Evolutionary conservation across 2,888 invertebrate genomes (phyloP).

Genomic region (Boloria selene): DNA sequence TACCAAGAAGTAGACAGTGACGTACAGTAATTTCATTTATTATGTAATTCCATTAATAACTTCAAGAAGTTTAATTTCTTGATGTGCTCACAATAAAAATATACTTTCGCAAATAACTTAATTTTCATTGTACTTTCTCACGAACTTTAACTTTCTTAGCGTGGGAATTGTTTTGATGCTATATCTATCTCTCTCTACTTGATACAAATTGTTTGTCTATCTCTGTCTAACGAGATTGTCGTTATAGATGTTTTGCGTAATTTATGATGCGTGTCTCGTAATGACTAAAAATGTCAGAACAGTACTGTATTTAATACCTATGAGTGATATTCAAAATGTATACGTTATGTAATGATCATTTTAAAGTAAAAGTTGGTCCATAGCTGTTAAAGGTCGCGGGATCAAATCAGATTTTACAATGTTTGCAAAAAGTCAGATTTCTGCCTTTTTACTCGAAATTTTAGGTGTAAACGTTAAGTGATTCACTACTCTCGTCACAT

Average conservation of each 20-base stretch:
- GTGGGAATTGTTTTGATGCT: slow-evolving; percentile 32
- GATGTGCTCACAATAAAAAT: slow-evolving; percentile 8
- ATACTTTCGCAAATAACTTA: slow-evolving; percentile 40
- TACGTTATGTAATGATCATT: background rate
- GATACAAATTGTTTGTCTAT: background rate
- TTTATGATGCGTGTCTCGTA: slow-evolving; percentile 21
- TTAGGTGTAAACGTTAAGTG: no score
- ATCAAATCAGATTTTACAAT: no score
- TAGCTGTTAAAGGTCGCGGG: no score
- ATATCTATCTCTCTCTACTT: slow-evolving; percentile 8
- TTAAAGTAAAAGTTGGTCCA: background rate
- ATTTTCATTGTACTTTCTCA: slow-evolving; percentile 51
- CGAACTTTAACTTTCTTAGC: slow-evolving; percentile 57
- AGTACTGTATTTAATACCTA: background rate
- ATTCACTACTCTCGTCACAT: no score
- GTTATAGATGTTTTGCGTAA: slow-evolving; percentile 27
- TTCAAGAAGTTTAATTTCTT: background rate
- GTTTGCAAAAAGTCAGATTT: no score
- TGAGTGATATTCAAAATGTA: background rate
- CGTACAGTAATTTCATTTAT: no score
- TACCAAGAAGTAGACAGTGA: no score
- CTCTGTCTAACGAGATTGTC: slow-evolving; percentile 17
- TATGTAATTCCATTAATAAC: background rate
- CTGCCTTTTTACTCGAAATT: no score
- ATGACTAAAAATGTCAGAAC: slow-evolving; percentile 14